Evolutionary conservation across 2,113 vertebrate genomes (phyloP).

Genomic region (Oenanthe melanoleuca): DNA sequence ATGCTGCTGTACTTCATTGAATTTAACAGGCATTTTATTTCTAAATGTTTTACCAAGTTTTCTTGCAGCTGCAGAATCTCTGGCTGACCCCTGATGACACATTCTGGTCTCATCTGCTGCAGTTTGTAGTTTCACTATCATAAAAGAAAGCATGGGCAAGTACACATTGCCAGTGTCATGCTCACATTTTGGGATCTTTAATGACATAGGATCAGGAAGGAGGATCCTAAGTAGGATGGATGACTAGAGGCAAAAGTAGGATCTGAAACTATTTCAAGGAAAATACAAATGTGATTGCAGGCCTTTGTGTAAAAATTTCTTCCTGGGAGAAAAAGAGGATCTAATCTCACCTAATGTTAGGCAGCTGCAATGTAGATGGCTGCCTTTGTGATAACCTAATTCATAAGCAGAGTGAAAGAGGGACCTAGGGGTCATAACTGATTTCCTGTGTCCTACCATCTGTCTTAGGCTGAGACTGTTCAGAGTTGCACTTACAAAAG

Average conservation of each 20-base stretch:
- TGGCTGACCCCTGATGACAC: background rate
- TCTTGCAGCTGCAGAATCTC: background rate
- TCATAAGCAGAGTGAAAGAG: background rate
- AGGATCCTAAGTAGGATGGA: background rate
- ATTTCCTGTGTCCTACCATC: background rate
- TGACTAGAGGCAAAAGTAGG: background rate
- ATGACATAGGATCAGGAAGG: background rate
- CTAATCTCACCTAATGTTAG: background rate
- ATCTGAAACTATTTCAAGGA: background rate
- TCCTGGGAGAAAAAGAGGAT: background rate
- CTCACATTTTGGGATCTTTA: background rate
- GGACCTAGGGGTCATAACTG: background rate
- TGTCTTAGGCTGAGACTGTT: background rate
- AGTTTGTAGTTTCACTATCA: background rate
- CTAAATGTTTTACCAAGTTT: background rate
- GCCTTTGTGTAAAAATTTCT: background rate
- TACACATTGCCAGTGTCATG: background rate
- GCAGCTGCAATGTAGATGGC: background rate
- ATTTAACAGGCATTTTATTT: background rate
- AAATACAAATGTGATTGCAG: background rate
- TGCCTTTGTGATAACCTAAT: background rate
- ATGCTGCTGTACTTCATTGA: background rate
- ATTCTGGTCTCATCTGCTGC: background rate
- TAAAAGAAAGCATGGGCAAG: background rate
- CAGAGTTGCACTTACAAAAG: background rate